Percentiles rank a stretch among this genome's conserved stretches.
Conservation (phyloP, 37 sponge, comb jelly and placozoan genomes). For the Eunapius fragilis region DNA sequence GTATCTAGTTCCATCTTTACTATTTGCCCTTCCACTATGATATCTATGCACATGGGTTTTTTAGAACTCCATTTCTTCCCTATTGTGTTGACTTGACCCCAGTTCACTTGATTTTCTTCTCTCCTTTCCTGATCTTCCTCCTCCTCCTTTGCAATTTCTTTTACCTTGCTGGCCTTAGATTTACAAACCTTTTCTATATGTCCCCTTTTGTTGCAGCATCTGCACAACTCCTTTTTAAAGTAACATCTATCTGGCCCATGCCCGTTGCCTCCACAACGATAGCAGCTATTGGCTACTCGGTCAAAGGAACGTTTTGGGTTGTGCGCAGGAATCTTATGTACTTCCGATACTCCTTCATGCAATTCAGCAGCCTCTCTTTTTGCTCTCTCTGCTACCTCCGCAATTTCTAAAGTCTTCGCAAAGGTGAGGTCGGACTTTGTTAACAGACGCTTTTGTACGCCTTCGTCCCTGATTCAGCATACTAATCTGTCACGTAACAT, state of each 20-base stretch:
- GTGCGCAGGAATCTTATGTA: neutral
- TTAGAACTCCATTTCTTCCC: neutral
- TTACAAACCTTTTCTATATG: neutral
- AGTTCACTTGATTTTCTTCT: neutral
- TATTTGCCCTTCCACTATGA: neutral
- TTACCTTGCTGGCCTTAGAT: neutral
- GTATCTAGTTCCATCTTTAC: constrained; percentile 3
- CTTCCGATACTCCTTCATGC: neutral
- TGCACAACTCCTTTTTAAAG: neutral
- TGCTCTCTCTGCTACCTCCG: neutral
- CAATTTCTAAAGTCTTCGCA: neutral
- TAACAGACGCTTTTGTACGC: neutral
- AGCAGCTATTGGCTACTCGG: neutral
- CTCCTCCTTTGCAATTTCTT: neutral
- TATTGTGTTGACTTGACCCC: neutral
- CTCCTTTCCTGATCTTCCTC: neutral
- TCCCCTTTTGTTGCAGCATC: neutral
- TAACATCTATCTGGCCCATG: neutral
- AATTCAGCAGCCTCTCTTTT: neutral
- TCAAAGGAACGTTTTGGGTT: neutral
- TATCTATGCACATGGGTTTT: neutral
- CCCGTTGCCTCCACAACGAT: constrained; percentile 6
- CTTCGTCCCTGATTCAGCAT: neutral
- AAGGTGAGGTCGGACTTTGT: neutral
- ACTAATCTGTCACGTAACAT: neutral